phyloP scores from a whole-genome alignment of 2,888 invertebrate species.

The Leucoma salicis region DNA sequence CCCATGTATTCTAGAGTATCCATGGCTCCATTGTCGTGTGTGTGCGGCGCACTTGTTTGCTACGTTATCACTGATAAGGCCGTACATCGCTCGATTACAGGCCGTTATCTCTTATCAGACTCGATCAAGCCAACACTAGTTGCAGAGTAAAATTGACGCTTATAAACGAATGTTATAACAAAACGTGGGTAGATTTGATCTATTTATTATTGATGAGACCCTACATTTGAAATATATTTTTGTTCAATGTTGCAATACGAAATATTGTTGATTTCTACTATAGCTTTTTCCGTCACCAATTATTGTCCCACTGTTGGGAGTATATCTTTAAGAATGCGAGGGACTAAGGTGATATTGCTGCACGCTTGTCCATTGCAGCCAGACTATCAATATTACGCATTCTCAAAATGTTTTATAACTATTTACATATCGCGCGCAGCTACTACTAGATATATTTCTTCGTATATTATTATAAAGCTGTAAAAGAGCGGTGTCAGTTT shows the following conservation, averaged over 20 bases:
- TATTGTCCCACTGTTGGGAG: no score
- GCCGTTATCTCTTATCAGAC: conserved; percentile 68
- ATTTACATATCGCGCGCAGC: no score
- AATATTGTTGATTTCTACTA: neutral
- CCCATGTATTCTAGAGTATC: conserved; percentile 58
- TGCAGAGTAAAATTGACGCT: conserved; percentile 9
- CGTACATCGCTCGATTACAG: conserved; percentile 72
- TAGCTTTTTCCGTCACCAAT: no score
- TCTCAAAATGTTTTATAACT: no score
- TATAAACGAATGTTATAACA: conserved; percentile 1
- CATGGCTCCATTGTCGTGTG: conserved; percentile 52
- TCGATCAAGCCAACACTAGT: conserved; percentile 51
- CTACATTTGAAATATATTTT: neutral
- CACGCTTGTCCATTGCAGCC: no score
- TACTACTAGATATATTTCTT: no score
- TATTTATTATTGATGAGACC: neutral
- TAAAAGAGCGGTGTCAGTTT: no score
- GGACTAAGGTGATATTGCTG: no score
- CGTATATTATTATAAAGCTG: no score
- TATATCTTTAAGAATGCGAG: no score
- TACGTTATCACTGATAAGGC: conserved; percentile 73
- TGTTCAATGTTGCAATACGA: neutral
- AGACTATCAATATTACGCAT: no score
- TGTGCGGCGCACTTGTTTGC: conserved; percentile 62
- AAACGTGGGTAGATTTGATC: conserved; percentile 5